phyloP scores from a whole-genome alignment of 2,797 vertebrate species.

The Coregonus suidteri region DNA sequence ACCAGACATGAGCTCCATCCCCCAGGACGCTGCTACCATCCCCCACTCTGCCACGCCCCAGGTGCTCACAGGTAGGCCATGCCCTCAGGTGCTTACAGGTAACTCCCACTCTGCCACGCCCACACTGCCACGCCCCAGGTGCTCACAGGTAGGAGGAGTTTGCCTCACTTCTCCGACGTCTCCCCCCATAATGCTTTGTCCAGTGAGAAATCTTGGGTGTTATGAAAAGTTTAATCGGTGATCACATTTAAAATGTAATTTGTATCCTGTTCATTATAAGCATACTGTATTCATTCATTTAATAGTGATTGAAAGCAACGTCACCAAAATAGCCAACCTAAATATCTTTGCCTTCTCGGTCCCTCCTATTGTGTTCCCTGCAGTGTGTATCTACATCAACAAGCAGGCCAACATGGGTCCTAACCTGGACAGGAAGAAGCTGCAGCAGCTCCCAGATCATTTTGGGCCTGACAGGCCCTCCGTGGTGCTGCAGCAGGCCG shows the following conservation, averaged over 20 bases:
- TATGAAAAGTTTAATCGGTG: background rate
- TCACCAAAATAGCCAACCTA: no score
- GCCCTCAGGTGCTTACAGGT: no score
- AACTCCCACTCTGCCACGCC: no score
- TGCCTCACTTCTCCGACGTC: no score
- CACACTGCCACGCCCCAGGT: no score
- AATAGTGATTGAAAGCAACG: background rate
- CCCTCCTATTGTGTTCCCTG: background rate
- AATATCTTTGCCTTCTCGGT: no score
- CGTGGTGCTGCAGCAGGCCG: slow-evolving; percentile 89
- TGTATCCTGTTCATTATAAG: background rate
- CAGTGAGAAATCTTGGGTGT: background rate
- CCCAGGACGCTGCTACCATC: slow-evolving; percentile 88
- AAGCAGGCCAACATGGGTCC: slow-evolving; percentile 91
- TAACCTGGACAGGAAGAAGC: slow-evolving; percentile 91
- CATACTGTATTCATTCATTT: background rate
- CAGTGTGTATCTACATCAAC: slow-evolving; percentile 97
- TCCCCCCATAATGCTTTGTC: background rate
- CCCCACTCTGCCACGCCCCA: slow-evolving; percentile 85
- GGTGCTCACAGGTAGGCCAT: slow-evolving; percentile 70
- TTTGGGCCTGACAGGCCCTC: slow-evolving; percentile 91
- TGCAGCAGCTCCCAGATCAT: slow-evolving; percentile 92
- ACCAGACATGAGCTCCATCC: slow-evolving; percentile 89
- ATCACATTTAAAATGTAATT: background rate
- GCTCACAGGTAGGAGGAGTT: no score